phyloP scores from a whole-genome alignment of 2,888 invertebrate species.

The Maniola hyperantus region DNA sequence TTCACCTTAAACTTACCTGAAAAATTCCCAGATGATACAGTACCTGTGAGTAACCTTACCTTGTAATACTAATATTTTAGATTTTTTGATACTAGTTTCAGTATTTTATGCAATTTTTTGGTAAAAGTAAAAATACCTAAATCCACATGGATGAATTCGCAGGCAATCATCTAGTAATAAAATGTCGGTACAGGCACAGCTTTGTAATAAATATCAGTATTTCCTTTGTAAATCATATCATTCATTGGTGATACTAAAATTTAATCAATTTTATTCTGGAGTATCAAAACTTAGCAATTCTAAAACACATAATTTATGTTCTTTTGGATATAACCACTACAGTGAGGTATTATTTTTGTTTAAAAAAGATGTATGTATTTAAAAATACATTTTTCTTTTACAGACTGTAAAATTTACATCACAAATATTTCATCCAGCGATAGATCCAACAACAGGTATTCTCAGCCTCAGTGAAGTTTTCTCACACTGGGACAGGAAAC shows the following conservation, averaged over 20 bases:
- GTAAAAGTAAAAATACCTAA: background rate
- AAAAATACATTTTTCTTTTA: conserved; percentile 39
- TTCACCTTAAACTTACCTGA: conserved; percentile 94
- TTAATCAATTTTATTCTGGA: too few species aligned
- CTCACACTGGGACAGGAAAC: conserved; percentile 91
- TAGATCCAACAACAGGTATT: conserved; percentile 89
- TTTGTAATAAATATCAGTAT: too few species aligned
- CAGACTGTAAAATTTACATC: conserved; percentile 93
- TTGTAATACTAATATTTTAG: conserved; percentile 14
- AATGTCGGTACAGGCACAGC: too few species aligned
- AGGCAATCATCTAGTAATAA: too few species aligned
- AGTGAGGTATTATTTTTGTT: background rate
- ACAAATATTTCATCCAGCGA: conserved; percentile 93
- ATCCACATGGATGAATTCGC: too few species aligned
- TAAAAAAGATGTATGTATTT: background rate
- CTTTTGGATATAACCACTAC: too few species aligned
- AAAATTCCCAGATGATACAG: conserved; percentile 92
- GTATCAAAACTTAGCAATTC: too few species aligned
- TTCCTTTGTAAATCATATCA: too few species aligned
- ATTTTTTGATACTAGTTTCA: background rate
- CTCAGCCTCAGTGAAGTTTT: conserved; percentile 91
- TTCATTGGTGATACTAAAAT: too few species aligned
- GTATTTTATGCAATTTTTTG: too few species aligned
- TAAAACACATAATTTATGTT: too few species aligned
- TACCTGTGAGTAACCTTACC: conserved; percentile 86